phyloP scores from a whole-genome alignment of 2,888 invertebrate species.

The Phortica magna region DNA sequence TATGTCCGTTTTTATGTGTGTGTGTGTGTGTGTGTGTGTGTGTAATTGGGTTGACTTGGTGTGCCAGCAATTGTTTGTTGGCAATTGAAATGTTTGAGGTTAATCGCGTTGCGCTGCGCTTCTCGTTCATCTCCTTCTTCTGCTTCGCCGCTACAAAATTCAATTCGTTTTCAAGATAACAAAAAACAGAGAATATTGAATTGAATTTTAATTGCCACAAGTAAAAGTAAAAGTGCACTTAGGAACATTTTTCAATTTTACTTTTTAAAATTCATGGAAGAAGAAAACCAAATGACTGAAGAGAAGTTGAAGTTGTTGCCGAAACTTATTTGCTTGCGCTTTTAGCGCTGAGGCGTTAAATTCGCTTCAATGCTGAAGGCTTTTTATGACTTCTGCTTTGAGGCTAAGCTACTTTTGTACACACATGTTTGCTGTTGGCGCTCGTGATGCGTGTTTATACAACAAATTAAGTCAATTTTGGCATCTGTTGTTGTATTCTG shows the following conservation, averaged over 20 bases:
- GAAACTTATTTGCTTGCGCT: too few species aligned
- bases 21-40: neutral
- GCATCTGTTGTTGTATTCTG: slow-evolving; percentile 49
- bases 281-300: too few species aligned
- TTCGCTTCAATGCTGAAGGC: too few species aligned
- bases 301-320: too few species aligned
- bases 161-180: slow-evolving; percentile 4
- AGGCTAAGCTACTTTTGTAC: neutral
- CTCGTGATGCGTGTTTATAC: slow-evolving; percentile 39
- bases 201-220: slow-evolving; percentile 1
- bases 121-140: neutral
- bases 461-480: slow-evolving; percentile 64
- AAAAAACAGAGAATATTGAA: slow-evolving; percentile 30
- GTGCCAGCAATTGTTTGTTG: slow-evolving; percentile 21
- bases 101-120: neutral
- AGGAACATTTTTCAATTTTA: neutral
- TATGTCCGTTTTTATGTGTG: neutral
- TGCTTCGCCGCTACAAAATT: neutral
- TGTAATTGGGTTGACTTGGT: neutral
- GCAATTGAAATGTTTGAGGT: slow-evolving; percentile 18
- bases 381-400: too few species aligned
- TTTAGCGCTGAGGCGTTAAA: too few species aligned
- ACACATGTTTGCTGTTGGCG: neutral
- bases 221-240: neutral
- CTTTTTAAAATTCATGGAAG: neutral